Evolutionary conservation across 2,888 invertebrate species (phyloP), one percentile per base, ranked within the genome.

Genomic region (Drosophila quasianomalipes): DNA sequence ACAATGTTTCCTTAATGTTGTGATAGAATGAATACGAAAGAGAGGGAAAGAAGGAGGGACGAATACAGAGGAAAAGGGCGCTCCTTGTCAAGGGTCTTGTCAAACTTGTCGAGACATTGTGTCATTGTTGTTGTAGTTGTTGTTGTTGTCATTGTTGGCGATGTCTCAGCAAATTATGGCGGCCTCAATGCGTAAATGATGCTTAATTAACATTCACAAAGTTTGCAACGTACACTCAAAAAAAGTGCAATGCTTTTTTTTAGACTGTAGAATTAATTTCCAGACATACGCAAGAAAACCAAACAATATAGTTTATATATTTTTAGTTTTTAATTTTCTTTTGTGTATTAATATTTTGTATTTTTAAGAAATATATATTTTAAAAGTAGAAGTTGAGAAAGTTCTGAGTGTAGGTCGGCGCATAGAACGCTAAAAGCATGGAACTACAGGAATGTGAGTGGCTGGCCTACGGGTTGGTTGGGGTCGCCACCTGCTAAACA

Each of bases 121-220:
- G 49, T 65, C 53, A 60, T 51, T 60, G 63, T 51, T 69, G 57
- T 63, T 64, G 59, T 64, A 55, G 59, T 70, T 49, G 47, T 55
- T 70, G 64, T 53, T 70, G 64, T 53, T 16, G 51, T 19, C 55
- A 44, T 65, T 60, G 64, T 61, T 73, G 70, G 37, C 59, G 78
- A 81, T 81, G 80, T 85, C 85, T 54, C 74, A 79, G 85, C 81
- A 83, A 85, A 85, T 85, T 85, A 85, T 85, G 89, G 87, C 82
- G 82, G 87, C 89, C 85, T 76, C 84, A 89, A 85, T 89, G 85
- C 85, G 85, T 89, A 85, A 89, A 85, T 85, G 86, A 85, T 89
- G 89, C 89, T 85, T 85, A 85, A 85, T 85, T 85, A 85, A 85
- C 85, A 85, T 85, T 85, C 85, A 83, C 83, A 71, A 78, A 73